phyloP scores from a whole-genome alignment of 2,888 invertebrate genomes.

The Coelinius sp. region DNA sequence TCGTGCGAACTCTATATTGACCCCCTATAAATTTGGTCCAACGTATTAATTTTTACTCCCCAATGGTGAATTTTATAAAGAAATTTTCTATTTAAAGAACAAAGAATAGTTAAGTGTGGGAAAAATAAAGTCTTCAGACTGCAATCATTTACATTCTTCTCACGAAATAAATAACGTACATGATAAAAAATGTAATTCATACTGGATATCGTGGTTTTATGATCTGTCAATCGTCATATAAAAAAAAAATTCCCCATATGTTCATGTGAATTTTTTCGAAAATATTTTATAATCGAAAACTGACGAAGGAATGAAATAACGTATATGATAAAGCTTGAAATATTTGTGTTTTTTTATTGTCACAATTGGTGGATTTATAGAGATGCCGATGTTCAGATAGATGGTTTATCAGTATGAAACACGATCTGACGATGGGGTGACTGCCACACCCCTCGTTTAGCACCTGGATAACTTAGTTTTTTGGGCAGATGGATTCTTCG shows the following conservation, averaged over 20 bases:
- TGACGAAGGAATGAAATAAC: background rate
- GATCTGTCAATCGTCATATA: background rate
- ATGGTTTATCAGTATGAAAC: constrained; percentile 44
- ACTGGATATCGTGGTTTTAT: background rate
- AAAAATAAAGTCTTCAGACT: background rate
- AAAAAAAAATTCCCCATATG: constrained; percentile 2
- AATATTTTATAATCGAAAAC: constrained; percentile 17
- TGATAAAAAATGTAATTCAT: background rate
- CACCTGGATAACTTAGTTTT: constrained; percentile 51
- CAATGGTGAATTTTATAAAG: too few relatives aligned
- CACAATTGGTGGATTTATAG: background rate
- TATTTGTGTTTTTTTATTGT: constrained; percentile 20
- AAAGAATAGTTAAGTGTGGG: too few relatives aligned
- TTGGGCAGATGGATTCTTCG: constrained; percentile 52
- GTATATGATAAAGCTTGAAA: background rate
- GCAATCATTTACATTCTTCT: too few relatives aligned
- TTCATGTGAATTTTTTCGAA: constrained; percentile 9
- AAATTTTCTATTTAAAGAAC: too few relatives aligned
- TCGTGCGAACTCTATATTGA: constrained; percentile 47
- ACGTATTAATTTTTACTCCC: constrained; percentile 37
- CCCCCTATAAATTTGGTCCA: constrained; percentile 27
- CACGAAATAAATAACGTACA: too few relatives aligned
- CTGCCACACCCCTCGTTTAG: constrained; percentile 52
- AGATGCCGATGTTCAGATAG: constrained; percentile 19
- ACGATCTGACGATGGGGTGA: constrained; percentile 39